phyloP scores from a whole-genome alignment of 2,113 vertebrate species.

The Nycticebus coucang region DNA sequence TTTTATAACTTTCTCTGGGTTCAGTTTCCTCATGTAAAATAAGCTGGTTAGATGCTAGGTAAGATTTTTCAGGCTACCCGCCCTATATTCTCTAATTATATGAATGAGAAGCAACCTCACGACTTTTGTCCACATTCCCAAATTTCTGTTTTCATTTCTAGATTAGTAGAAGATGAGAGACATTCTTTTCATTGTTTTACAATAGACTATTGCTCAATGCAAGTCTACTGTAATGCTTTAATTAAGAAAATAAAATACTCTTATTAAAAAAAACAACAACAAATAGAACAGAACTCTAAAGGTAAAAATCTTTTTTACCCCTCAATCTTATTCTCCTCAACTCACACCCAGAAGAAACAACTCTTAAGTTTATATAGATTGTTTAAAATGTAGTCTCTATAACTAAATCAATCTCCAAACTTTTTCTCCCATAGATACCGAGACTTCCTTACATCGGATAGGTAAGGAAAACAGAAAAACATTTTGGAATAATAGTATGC shows the following conservation, averaged over 20 bases:
- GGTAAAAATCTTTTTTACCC: background rate
- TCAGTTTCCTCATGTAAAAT: background rate
- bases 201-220: background rate
- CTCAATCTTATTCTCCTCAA: background rate
- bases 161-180: background rate
- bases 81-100: background rate
- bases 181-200: background rate
- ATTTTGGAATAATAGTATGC: background rate
- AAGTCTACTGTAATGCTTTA: background rate
- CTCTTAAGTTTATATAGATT: background rate
- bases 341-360: background rate
- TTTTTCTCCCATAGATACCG: background rate
- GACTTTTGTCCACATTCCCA: background rate
- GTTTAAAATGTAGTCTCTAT: background rate
- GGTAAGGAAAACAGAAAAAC: background rate
- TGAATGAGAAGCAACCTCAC: background rate
- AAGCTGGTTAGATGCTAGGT: background rate
- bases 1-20: background rate
- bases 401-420: background rate
- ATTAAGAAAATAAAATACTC: background rate
- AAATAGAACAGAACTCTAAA: background rate
- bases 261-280: background rate
- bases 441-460: background rate
- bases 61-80: background rate
- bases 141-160: slow-evolving; percentile 9